Evolutionary conservation across 2,888 invertebrate species (phyloP), one percentile per base, ranked within the genome.

Genomic region (Cepaea hortensis): DNA sequence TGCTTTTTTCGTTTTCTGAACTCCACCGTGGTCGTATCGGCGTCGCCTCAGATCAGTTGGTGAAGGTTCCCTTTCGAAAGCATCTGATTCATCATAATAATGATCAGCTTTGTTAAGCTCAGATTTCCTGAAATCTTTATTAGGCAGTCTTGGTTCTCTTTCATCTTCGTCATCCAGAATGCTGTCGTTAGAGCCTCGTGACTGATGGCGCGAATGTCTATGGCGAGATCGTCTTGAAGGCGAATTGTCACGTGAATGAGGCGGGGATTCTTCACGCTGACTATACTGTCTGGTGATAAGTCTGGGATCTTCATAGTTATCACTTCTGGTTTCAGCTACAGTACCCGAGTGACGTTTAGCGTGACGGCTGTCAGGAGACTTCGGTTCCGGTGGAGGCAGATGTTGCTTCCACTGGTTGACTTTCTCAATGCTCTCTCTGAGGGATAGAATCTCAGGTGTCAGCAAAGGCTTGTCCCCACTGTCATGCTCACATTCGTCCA

Each of bases 81-180:
- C 87, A 13, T 90, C 89, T 48, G 85, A 72, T 9, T 88, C 88
- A 35, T 88, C 86, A 68, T 88, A 86, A 83, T 81, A 87, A 65
- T 82, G 79, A 68, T 85, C 83, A 65, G 95, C 95, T 95, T 96
- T 96, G 94, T 97, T 97, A 20, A 97, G 93, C 0, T 96, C 96
- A 0, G 97, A 97, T 93, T 97, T 97, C 68, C 97, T 95, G 90
- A 96, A 96, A 93, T 96, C 96, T 94, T 97, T 97, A 93, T 97
- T 97, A 70, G 90, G 91, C 61, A 91, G 90, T 80, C 90, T 89
- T 20, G 89, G 90, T 11, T 91, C 90, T 72, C 90, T 89, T 50
- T 91, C 90, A 65, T 88, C 85, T 48, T 89, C 89, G 7, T 85
- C 87, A 72, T 89, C 89, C 87, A 93, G 91, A 15, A 92, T 90